A percentile compares a stretch with the other conserved stretches of the same genome.
phyloP scores from a whole-genome alignment of 2,888 invertebrate genomes.

The Digitonthophagus gazella region DNA sequence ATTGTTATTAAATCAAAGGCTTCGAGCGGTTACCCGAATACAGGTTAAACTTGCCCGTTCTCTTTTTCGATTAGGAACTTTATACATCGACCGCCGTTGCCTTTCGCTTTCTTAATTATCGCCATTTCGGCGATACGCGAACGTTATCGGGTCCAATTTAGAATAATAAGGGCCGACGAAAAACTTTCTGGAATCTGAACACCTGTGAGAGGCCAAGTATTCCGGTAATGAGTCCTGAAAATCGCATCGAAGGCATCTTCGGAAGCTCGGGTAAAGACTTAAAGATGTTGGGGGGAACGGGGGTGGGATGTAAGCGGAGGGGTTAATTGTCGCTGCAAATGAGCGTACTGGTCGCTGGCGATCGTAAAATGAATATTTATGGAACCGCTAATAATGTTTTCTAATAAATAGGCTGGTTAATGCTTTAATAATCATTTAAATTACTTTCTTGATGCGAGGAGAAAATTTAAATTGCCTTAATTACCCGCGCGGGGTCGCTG shows the following conservation, averaged over 20 bases:
- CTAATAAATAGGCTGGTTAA: slow-evolving; percentile 17
- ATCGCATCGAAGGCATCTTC: not conserved
- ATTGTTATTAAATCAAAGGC: not conserved
- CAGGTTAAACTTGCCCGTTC: not conserved
- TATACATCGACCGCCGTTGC: too few species aligned
- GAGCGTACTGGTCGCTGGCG: not conserved
- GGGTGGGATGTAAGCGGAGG: not conserved
- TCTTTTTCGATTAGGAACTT: not conserved
- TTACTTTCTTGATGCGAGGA: slow-evolving; percentile 16
- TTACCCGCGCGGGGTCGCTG: slow-evolving; percentile 19
- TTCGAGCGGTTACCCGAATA: too few species aligned
- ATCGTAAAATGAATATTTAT: slow-evolving; percentile 15
- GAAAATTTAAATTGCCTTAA: slow-evolving; percentile 20
- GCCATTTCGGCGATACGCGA: not conserved
- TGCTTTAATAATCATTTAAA: slow-evolving; percentile 10
- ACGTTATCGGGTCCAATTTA: not conserved
- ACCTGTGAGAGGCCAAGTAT: not conserved
- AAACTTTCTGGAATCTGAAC: not conserved
- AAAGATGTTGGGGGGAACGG: not conserved
- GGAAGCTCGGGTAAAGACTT: not conserved
- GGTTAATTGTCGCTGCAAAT: not conserved
- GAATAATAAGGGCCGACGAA: not conserved
- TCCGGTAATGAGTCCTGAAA: not conserved
- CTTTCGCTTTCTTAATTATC: not conserved
- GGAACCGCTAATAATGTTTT: slow-evolving; percentile 15